Base-by-base conservation (phyloP, 2,113 vertebrate genomes). In the Pygoscelis antarcticus region DNA sequence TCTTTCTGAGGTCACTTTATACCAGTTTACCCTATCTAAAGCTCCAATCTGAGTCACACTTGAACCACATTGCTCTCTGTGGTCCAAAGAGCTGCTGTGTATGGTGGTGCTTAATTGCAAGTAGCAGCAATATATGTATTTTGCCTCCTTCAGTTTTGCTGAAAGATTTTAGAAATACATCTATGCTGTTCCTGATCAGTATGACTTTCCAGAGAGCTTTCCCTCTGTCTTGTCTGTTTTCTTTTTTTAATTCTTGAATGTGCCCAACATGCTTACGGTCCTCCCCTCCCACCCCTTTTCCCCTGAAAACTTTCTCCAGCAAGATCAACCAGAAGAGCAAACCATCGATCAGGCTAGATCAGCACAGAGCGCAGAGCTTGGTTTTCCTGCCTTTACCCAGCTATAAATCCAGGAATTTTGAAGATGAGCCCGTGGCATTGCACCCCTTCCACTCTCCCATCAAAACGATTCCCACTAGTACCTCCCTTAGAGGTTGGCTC, bases 261-360 rank as follows among this genome's bases (percentile, higher is more conserved):
- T 57, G 32, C 21, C 49, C 20, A 76, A 32, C 15, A 23, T 62
- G 3, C 21, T 84, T 62, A 21, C 0, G 1, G 8, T 49, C 44
- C 44, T 91, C 40, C n/a, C 32, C 6, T 91, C 32, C 26, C 44
- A 58, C 1, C 1, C 4, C 25, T 42, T 80, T 83, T 65, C 17
- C 16, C 12, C 17, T 23, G 20, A 42, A 77, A 83, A n/a, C 23
- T 52, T 61, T 54, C 21, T 77, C 38, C n/a, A 47, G 8, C 13
- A 29, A 69, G 26, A 46, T 83, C 44, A 83, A 83, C 29, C 5
- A n/a, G 46, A 87, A 84, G 7, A 49, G 10, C 30, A 70, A 58
- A 54, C 21, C 2, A 0, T 58, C 5, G 0, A 9, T 44, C 32
- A 36, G 8, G 9, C 18, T 25, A 61, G 32, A 64, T 46, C 16